Percentiles rank a stretch among this genome's conserved stretches.
Conservation (phyloP, 2,797 vertebrate genomes). For the Chrysocyon brachyurus region DNA sequence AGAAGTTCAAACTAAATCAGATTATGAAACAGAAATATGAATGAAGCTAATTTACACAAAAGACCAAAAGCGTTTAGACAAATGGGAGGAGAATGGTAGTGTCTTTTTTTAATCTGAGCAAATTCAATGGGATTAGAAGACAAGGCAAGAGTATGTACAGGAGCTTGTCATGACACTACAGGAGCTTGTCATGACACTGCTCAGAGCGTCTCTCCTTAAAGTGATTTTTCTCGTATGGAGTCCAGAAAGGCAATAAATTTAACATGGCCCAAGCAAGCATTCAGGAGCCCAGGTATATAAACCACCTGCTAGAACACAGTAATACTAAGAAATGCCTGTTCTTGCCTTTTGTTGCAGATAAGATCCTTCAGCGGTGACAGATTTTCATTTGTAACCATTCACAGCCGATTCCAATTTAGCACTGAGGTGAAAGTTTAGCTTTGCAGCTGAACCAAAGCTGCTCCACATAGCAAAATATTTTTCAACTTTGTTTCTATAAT, state of each 20-base stretch:
- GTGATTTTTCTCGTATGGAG: constrained; percentile 66
- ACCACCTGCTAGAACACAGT: not conserved
- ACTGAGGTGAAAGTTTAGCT: constrained; percentile 49
- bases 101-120: constrained; percentile 47
- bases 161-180: constrained; percentile 43
- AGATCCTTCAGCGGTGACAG: constrained; percentile 20
- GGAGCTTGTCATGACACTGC: constrained; percentile 48
- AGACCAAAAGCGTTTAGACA: constrained; percentile 21
- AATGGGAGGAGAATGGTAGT: not conserved
- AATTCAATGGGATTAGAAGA: constrained; percentile 40
- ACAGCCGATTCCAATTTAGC: constrained; percentile 39
- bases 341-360: constrained; percentile 42
- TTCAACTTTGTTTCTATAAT: constrained; percentile 33
- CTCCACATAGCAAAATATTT: not conserved
- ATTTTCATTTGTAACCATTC: constrained; percentile 68
- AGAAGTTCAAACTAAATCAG: constrained; percentile 38
- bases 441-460: constrained; percentile 39
- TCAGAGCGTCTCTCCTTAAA: constrained; percentile 67
- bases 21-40: constrained; percentile 52
- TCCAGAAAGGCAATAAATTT: constrained; percentile 66
- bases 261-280: constrained; percentile 59
- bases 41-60: constrained; percentile 63
- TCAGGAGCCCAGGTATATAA: not conserved
- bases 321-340: constrained; percentile 56
- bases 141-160: constrained; percentile 9